phyloP scores from a whole-genome alignment of 2,888 invertebrate genomes.

The Polylopha cassiicola region DNA sequence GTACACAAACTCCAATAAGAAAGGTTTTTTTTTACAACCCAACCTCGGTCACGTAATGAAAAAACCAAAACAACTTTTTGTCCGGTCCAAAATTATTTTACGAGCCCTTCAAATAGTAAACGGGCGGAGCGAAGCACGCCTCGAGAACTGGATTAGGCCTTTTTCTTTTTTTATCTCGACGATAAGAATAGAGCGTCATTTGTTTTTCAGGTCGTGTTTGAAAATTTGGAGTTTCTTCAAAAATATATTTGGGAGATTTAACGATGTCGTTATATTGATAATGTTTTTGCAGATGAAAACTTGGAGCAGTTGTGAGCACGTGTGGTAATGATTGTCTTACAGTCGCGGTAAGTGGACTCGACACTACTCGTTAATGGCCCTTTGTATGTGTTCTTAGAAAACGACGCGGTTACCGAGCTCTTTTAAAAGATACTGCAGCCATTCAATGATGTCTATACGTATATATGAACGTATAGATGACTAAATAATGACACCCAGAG shows the following conservation, averaged over 20 bases:
- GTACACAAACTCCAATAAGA: conserved; percentile 63
- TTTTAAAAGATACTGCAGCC: conserved; percentile 15
- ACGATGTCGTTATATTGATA: no score
- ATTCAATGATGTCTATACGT: no score
- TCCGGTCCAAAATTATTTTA: conserved; percentile 65
- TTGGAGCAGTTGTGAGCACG: conserved; percentile 17
- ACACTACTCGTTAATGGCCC: conserved; percentile 51
- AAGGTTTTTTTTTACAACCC: conserved; percentile 44
- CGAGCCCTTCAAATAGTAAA: conserved; percentile 71
- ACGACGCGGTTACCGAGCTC: conserved; percentile 30
- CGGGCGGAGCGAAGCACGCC: conserved; percentile 39
- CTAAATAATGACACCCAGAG: no score
- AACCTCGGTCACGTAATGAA: conserved; percentile 46
- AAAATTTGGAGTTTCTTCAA: no score
- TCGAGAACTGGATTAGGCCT: conserved; percentile 12
- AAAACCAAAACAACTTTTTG: conserved; percentile 74
- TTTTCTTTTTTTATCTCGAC: conserved; percentile 17
- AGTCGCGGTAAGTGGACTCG: conserved; percentile 50
- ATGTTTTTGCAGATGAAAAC: no score
- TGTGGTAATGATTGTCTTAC: conserved; percentile 19
- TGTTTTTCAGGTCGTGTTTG: no score
- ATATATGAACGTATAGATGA: no score
- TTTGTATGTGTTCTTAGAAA: conserved; percentile 62
- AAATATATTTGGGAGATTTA: no score
- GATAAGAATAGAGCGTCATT: no score